Evolutionary conservation across 2,888 invertebrate genomes (phyloP), one percentile per base, ranked within the genome.

Genomic region (Drosophila maculinotata): DNA sequence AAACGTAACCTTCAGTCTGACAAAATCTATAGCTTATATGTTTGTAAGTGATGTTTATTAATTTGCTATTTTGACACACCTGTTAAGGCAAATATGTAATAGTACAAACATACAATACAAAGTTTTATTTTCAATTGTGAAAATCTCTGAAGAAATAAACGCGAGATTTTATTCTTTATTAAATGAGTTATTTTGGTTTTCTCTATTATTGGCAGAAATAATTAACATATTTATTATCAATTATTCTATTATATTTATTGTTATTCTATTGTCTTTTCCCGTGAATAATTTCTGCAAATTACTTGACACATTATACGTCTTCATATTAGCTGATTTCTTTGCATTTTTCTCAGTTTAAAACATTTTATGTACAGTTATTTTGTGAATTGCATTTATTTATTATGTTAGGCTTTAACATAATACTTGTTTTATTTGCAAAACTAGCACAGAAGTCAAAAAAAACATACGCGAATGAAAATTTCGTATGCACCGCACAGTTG

Each of bases 401-500:
- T 3, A 9, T 12, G 6, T 12, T 28, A 25, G 25, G 17, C 12
- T 9, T 25, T 25, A 14, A 5, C 59, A 23, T 20, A 20, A 17
- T 28, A n/a, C 9, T 42, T 35, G 9, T 8, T 15, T 58, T 36
- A 7, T 10, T 33, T 7, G 31, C 7, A 7, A 33, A 20, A 14
- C 17, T 3, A 14, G 4, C 20, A 30, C 30, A 10, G 25, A 35
- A 36, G 25, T 2, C 12, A 15, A 10, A 9, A 28, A 14, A 25
- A 31, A 15, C 17, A 8, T 31, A 4, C 41, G 26, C n/a, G 17
- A 12, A 9, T 17, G 30, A 42, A 45, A 44, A 38, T 57, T 51
- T 69, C 47, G 48, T 59, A 49, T 59, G 56, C 75, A 68, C 39
- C 76, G 78, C 85, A 76, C 85, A 62, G 63, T 68, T 67, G 75